Base-by-base conservation (phyloP, 2,888 invertebrate genomes). In the Hermodice carunculata region DNA sequence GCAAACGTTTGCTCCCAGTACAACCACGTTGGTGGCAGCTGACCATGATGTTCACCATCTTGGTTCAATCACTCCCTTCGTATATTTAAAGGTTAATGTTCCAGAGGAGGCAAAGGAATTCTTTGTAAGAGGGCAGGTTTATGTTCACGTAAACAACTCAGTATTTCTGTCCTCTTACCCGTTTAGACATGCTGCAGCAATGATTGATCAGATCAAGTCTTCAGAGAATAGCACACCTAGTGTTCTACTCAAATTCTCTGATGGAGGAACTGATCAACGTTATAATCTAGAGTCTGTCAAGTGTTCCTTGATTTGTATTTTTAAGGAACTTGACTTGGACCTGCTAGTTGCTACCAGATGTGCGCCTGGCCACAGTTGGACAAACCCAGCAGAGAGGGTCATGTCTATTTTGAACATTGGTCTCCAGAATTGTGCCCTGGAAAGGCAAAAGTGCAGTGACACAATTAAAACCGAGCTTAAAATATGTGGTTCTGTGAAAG, bases 201-300 rank as follows among this genome's bases (percentile, higher is more conserved):
- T 49, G 17, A 1, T 42, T 29, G 5, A n/a, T 43, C 32, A 51
- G 34, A 42, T 19, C 14, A 32, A 32, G 17, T 32, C 42, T 3
- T n/a, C n/a, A n/a, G 32, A 60, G 19, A n/a, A n/a, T 51, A 28
- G 22, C 34, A 29, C 14, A 6, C n/a, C 34, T 14, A 14, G 11
- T 28, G 43, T 67, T 3, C 34, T 70, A 2, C 4, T 67, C 44
- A 69, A 62, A 48, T 71, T 42, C 42, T 66, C 48, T 1, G 69
- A 71, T 67, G 71, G 66, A 17, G 65, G 68, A 14, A 62, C 64
- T 22, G 70, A 73, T 51, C 66, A 73, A 14, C 22, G 70, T 4
- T 70, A 66, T 40, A 70, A 37, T 11, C 44, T 73, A 17, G 69
- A 70, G 51, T 8, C 40, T 5, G 70, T 70, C 5, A n/a, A n/a